These are phyloP conservation scores for Morbakka virulenta DNA, from an alignment of 30 jellyfish, hydroid and myxozoan species.

Conservation along the genomic window DNA sequence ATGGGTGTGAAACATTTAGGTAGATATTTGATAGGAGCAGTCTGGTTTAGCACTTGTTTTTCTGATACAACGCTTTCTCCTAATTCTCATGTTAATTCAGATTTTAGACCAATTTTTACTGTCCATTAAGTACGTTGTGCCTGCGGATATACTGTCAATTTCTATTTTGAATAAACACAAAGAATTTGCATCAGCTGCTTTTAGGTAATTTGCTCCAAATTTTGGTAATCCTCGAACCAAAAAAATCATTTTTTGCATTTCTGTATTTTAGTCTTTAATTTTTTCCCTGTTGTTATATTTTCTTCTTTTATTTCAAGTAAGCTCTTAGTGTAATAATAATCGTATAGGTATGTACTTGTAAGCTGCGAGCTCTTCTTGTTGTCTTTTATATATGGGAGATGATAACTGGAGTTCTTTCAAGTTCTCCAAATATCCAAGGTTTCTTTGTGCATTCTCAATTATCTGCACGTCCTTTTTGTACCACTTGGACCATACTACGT, in stretches of 20 bases:
- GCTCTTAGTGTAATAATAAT: slow-evolving; percentile 29
- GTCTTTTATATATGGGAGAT: slow-evolving; percentile 22
- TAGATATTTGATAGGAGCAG: too few species aligned
- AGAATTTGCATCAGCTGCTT: slow-evolving; percentile 46
- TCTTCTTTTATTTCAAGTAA: slow-evolving; percentile 51
- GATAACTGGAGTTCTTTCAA: slow-evolving; percentile 10
- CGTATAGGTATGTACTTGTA: slow-evolving; percentile 28
- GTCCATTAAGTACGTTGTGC: slow-evolving; percentile 33
- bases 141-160: slow-evolving; percentile 36
- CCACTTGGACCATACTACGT: slow-evolving; percentile 12
- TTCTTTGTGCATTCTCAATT: slow-evolving; percentile 4
- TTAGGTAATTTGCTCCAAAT: slow-evolving; percentile 54
- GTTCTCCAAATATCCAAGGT: too few species aligned
- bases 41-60: too few species aligned
- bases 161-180: slow-evolving; percentile 34
- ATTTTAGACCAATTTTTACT: slow-evolving; percentile 24
- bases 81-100: not conserved
- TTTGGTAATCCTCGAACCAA: slow-evolving; percentile 33
- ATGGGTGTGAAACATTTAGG: too few species aligned
- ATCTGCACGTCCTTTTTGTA: slow-evolving; percentile 18
- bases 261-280: slow-evolving; percentile 31
- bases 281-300: slow-evolving; percentile 39
- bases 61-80: slow-evolving; percentile 3
- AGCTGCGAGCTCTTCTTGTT: slow-evolving; percentile 31
- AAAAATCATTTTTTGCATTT: slow-evolving; percentile 17